phyloP scores from a whole-genome alignment of 2,113 vertebrate genomes.

The Campylomormyrus tamandua region DNA sequence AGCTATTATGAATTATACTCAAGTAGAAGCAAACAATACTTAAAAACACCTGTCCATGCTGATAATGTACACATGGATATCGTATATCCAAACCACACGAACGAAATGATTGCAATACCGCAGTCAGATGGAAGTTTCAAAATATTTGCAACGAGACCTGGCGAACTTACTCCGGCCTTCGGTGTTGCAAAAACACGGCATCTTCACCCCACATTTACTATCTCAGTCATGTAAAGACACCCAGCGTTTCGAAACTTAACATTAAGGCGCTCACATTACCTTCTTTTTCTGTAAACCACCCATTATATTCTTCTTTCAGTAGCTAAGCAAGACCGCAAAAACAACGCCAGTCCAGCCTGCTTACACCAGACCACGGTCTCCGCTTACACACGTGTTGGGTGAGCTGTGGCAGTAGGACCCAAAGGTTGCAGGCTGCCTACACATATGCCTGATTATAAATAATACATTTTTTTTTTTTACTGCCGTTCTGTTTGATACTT shows the following conservation, averaged over 20 bases:
- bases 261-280: conserved; percentile 36
- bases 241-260: neutral
- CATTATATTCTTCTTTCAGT: conserved; percentile 41
- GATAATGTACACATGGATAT: conserved; percentile 13
- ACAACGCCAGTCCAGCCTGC: neutral
- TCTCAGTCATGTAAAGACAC: neutral
- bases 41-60: neutral
- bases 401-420: conserved; percentile 22
- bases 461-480: no score
- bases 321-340: neutral
- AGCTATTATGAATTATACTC: neutral
- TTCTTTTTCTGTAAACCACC: conserved; percentile 69
- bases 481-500: neutral
- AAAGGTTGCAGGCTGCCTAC: neutral
- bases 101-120: neutral
- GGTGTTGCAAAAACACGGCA: neutral
- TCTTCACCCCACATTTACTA: neutral
- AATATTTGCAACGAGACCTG: neutral
- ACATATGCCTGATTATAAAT: conserved; percentile 30
- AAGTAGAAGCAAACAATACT: neutral
- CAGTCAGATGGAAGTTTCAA: neutral
- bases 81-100: neutral
- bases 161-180: neutral
- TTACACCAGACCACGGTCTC: no score
- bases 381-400: conserved; percentile 49